Evolutionary conservation across 1,140 invertebrate genomes (phyloP).

Genomic region (Aphidius gifuensis): DNA sequence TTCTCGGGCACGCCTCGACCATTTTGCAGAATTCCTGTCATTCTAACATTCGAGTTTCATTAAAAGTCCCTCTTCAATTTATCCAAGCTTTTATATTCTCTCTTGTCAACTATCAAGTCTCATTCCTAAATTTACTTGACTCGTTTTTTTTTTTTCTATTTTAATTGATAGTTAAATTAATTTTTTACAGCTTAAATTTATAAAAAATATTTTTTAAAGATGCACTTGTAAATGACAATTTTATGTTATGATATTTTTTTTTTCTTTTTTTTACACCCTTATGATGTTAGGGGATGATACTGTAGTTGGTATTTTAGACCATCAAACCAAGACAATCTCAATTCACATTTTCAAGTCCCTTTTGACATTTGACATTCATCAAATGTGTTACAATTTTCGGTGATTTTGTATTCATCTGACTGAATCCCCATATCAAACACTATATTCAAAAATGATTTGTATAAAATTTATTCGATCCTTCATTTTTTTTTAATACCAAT

Average conservation of each 20-base stretch:
- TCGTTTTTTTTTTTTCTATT: background rate
- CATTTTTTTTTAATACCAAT: too few species aligned
- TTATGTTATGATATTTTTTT: slow-evolving; percentile 27
- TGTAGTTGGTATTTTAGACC: background rate
- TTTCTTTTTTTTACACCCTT: background rate
- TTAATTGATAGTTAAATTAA: slow-evolving; percentile 7
- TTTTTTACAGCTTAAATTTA: background rate
- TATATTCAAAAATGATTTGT: too few species aligned
- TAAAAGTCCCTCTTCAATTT: slow-evolving; percentile 31
- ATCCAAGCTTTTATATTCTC: background rate
- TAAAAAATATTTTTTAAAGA: too few species aligned
- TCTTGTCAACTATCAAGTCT: slow-evolving; percentile 1
- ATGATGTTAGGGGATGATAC: slow-evolving; percentile 7
- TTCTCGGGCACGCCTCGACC: slow-evolving; percentile 35
- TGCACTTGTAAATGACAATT: slow-evolving; percentile 34
- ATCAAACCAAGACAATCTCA: too few species aligned
- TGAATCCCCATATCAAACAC: too few species aligned
- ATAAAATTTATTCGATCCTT: too few species aligned
- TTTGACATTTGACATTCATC: slow-evolving; percentile 54
- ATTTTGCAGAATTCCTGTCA: slow-evolving; percentile 46
- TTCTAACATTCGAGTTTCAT: slow-evolving; percentile 48
- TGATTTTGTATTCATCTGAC: too few species aligned
- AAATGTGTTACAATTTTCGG: slow-evolving; percentile 29
- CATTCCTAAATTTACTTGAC: background rate
- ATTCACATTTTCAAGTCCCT: slow-evolving; percentile 27